A percentile compares a stretch with the other conserved stretches of the same genome.
These are phyloP conservation scores for Saguinus imperator DNA, from an alignment of 2,113 vertebrate genomes.

Conservation along the genomic window DNA sequence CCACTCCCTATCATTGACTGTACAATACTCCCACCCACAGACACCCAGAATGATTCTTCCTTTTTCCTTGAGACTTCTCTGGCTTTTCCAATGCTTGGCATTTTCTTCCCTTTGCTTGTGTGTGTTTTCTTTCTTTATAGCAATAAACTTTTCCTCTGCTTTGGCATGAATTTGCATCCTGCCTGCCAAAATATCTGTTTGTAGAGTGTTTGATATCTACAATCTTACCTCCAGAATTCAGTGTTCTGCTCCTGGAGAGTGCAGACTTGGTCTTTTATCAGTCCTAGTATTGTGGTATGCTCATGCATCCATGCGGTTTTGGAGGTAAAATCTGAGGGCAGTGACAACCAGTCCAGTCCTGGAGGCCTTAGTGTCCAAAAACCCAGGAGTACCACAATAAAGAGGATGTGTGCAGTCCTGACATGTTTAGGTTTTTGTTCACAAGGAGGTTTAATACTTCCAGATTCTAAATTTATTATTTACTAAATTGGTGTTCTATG, in stretches of 20 bases:
- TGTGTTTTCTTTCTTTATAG: neutral
- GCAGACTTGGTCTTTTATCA: neutral
- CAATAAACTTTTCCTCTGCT: neutral
- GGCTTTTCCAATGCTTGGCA: neutral
- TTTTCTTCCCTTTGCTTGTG: neutral
- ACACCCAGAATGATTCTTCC: neutral
- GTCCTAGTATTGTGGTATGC: accelerated
- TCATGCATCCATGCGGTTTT: accelerated
- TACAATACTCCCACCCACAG: neutral
- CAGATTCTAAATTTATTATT: neutral
- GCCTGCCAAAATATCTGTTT: neutral
- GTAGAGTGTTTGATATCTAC: neutral
- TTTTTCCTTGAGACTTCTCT: accelerated
- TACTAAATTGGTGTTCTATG: neutral
- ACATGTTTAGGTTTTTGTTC: neutral
- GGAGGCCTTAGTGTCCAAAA: neutral
- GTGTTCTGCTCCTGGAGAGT: accelerated
- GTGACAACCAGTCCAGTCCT: no score
- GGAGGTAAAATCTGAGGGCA: neutral
- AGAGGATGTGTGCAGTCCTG: accelerated
- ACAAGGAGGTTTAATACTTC: neutral
- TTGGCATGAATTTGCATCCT: neutral
- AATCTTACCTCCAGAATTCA: neutral
- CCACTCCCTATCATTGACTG: neutral
- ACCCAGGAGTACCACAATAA: neutral